Evolutionary conservation across 2,113 vertebrate genomes (phyloP), one percentile per base, ranked within the genome.

Genomic region (Siniperca knerii): DNA sequence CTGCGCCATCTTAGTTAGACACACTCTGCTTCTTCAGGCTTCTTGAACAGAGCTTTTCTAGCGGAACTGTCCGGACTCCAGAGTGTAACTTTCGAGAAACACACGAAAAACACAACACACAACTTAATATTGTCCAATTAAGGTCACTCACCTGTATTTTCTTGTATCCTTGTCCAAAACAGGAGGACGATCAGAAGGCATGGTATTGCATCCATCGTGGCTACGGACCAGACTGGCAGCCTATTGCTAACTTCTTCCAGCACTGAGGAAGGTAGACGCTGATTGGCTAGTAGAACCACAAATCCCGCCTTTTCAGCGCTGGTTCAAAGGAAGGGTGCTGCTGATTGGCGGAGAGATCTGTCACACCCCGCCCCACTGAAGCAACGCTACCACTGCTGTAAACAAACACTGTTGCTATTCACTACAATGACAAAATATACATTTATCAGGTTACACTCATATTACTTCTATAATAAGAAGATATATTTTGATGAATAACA

Each of bases 1-100:
- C 95, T 91, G 95, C 96, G 96, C 96, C 96, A 96, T 96, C 95
- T 96, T 96, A 95, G 94, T 94, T 92, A 91, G 68, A 86, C 82
- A 89, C 89, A 87, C 82, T 83, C 93, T 78, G 89, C 87, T 93
- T 91, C 91, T 92, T 89, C 82, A 81, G 81, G 87, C 89, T 91
- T 91, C 90, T 94, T 90, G 68, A 93, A 95, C 95, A 95, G 96
- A 92, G 90, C 92, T 77, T 64, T 85, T 82, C 70, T 64, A 4
- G 33, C 68, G 21, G 10, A 81, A 48, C 61, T 3, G 29, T 12
- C 16, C 42, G 11, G 46, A 74, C 4, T 7, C 37, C 10, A 15
- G 20, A 10, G 58, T 0, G 4, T 0, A 89, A 91, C 69, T 90
- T 86, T 52, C 16, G 2, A 29, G 8, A 70, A 74, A 78, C 40